phyloP scores from a whole-genome alignment of 2,113 vertebrate species.

The Sylvilagus bachmani region DNA sequence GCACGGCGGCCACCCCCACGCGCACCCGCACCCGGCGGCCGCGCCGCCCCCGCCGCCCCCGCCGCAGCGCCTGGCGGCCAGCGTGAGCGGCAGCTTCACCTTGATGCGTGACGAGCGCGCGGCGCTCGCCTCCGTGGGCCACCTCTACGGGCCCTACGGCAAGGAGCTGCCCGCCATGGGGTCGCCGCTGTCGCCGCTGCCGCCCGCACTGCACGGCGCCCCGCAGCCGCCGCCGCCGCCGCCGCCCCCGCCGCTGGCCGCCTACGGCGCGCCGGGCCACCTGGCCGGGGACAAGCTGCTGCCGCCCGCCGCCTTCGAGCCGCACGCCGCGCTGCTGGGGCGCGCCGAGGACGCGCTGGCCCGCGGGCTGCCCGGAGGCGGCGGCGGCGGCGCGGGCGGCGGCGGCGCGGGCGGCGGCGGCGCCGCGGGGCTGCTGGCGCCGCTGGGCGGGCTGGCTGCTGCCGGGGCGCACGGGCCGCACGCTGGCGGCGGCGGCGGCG shows the following conservation, averaged over 20 bases:
- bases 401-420: constrained; percentile 93
- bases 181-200: constrained; percentile 95
- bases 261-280: constrained; percentile 94
- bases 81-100: constrained; percentile 97
- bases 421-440: constrained; percentile 91
- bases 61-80: constrained; percentile 95
- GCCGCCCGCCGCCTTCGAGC: constrained; percentile 95
- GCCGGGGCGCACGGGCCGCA: constrained; percentile 92
- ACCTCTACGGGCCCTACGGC: constrained; percentile 97
- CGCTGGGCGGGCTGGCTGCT: constrained; percentile 92
- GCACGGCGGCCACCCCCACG: constrained; percentile 90
- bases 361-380: constrained; percentile 93
- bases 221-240: constrained; percentile 86
- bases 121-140: constrained; percentile 96
- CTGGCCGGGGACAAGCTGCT: constrained; percentile 97
- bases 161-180: constrained; percentile 98
- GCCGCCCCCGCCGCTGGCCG: constrained; percentile 85
- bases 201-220: constrained; percentile 93
- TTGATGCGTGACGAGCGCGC: constrained; percentile 97
- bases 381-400: constrained; percentile 90
- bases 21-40: constrained; percentile 93
- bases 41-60: constrained; percentile 92
- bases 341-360: constrained; percentile 95
- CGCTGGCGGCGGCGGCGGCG: constrained; percentile 91
- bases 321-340: constrained; percentile 96